phyloP scores from a whole-genome alignment of 2,113 vertebrate species.

The Isichthys henryi region DNA sequence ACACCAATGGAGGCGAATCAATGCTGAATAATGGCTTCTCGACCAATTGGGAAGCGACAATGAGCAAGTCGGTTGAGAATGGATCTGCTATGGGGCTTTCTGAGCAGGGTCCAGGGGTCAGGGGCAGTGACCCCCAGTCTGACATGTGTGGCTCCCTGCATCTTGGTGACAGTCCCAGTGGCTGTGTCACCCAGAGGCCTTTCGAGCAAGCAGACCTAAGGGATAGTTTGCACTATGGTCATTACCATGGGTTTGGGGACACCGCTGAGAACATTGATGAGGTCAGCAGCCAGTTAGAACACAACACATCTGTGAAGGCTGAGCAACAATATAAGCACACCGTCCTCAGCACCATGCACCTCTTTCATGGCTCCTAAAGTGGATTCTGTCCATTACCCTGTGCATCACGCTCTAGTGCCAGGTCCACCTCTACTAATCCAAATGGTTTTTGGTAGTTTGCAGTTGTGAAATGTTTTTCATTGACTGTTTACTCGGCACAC shows the following conservation, averaged over 20 bases:
- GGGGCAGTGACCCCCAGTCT: constrained; percentile 8
- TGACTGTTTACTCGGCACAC: neutral
- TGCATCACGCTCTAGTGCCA: neutral
- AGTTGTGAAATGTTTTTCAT: constrained; percentile 1
- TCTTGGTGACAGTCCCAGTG: constrained; percentile 69
- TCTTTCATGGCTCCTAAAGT: constrained; percentile 71
- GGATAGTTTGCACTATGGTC: constrained; percentile 78
- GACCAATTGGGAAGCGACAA: constrained; percentile 27
- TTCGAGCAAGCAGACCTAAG: constrained; percentile 46
- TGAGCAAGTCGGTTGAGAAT: constrained; percentile 34
- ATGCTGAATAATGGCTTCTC: constrained; percentile 32
- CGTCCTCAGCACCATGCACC: constrained; percentile 68
- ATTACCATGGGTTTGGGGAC: constrained; percentile 93
- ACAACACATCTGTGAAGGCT: constrained; percentile 71
- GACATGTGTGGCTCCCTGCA: constrained; percentile 87
- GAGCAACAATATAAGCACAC: constrained; percentile 62
- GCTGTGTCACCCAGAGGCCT: constrained; percentile 64
- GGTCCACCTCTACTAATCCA: neutral
- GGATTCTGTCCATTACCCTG: neutral
- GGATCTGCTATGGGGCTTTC: constrained; percentile 21
- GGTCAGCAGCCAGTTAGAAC: constrained; percentile 74
- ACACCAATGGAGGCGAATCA: constrained; percentile 48
- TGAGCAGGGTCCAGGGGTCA: constrained; percentile 1
- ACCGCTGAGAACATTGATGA: constrained; percentile 87
- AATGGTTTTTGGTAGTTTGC: neutral